Base-by-base conservation (phyloP, 1,140 invertebrate species). In the Sminthurides bifidus region DNA sequence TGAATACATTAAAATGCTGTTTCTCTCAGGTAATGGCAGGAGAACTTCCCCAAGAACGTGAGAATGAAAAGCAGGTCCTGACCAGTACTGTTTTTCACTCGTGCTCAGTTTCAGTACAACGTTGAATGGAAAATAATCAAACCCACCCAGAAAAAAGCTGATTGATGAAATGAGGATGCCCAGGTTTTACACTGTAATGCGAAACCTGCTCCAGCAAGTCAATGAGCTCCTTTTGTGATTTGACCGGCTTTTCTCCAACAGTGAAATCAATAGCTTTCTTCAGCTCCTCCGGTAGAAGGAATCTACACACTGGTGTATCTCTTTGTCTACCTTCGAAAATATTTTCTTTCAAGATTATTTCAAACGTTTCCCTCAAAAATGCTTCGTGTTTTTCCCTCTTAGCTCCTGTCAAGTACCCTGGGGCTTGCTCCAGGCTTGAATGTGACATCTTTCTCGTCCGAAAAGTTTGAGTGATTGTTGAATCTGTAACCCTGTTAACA, bases 121-220 rank as follows among this genome's bases (percentile, higher is more conserved):
- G n/a, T n/a, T n/a, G n/a, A n/a, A n/a, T n/a, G n/a, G n/a, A n/a
- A n/a, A n/a, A n/a, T n/a, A n/a, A n/a, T n/a, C n/a, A n/a, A 26
- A 48, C 54, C 49, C 61, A 71, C 69, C 70, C 69, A 1, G 85
- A 88, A 69, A 84, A 90, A 2, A 90, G 71, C 66, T 90, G 87
- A 68, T 90, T 91, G 19, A 87, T 80, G 68, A 90, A 90, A 67
- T 84, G 85, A 1, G 86, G 86, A 72, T 90, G 85, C 1, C 83
- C 85, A 0, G 86, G 89, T 70, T 90, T 89, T 1, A 92, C 86
- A 38, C 85, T 89, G 72, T 85, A 87, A 21, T 76, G 74, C 52
- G 86, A 82, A 15, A 84, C 80, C 56, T 81, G 74, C 54, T 77
- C 74, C 12, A 87, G 68, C 17, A 84, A 67, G 8, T 74, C 68